Percentiles rank a stretch among this genome's conserved stretches.
phyloP scores from a whole-genome alignment of 1,140 invertebrate genomes.

The Pogonomyrmex barbatus region DNA sequence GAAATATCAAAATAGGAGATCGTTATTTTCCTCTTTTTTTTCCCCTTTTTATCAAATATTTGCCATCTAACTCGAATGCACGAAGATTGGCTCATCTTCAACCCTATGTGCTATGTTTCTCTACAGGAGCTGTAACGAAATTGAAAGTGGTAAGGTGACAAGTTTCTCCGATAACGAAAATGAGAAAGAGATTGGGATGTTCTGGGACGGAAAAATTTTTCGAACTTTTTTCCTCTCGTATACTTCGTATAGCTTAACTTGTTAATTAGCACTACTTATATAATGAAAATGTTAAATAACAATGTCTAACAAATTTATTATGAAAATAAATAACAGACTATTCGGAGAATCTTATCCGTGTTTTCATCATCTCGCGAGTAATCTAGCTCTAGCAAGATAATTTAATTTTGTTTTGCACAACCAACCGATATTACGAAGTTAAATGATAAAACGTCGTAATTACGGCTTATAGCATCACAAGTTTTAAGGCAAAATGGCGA shows the following conservation, averaged over 20 bases:
- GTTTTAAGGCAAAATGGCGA: not conserved
- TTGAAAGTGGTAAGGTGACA: conserved; percentile 47
- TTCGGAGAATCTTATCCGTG: not conserved
- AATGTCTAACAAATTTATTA: not conserved
- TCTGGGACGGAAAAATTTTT: not conserved
- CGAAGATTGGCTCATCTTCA: conserved; percentile 53
- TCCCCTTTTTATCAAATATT: not conserved
- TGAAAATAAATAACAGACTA: not conserved
- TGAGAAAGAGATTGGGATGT: conserved; percentile 22
- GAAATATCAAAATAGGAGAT: not conserved
- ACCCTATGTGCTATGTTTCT: conserved; percentile 40
- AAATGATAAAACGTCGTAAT: conserved; percentile 3
- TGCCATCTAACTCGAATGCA: not conserved
- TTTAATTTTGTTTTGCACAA: conserved; percentile 7
- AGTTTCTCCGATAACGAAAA: conserved; percentile 46
- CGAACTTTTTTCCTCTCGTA: too few species aligned
- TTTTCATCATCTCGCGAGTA: not conserved
- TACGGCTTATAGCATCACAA: not conserved
- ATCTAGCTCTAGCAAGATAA: not conserved
- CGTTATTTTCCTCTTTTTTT: not conserved
- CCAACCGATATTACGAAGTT: not conserved
- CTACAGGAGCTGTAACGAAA: conserved; percentile 28
- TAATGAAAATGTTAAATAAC: not conserved
- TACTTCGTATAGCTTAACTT: not conserved
- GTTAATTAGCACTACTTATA: not conserved